A percentile compares a stretch with the other conserved stretches of the same genome.
Evolutionary conservation across 1,140 invertebrate genomes (phyloP).

Genomic region (Euura saliciscinereae): DNA sequence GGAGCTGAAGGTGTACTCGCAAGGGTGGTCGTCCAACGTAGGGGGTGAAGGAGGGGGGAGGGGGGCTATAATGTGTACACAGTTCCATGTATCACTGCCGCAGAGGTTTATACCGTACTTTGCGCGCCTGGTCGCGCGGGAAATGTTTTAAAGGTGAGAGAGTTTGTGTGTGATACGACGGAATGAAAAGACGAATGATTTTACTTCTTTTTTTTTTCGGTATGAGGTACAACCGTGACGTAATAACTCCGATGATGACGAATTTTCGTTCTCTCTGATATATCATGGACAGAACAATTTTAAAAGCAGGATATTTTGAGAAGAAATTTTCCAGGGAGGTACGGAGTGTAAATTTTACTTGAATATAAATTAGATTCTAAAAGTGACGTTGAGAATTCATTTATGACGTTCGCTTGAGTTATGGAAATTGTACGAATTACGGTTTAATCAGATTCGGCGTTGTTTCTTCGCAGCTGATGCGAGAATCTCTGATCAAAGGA

Average conservation of each 20-base stretch:
- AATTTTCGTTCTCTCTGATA: too few relatives aligned
- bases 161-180: neutral
- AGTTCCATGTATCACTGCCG: constrained; percentile 12
- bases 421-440: neutral
- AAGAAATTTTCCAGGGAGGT: too few relatives aligned
- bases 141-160: constrained; percentile 19
- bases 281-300: too few relatives aligned
- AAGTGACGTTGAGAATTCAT: neutral
- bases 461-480: too few relatives aligned
- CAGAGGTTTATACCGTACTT: constrained; percentile 11
- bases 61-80: constrained; percentile 2
- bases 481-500: too few relatives aligned
- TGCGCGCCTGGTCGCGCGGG: constrained; percentile 11
- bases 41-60: neutral
- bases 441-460: neutral
- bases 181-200: too few relatives aligned
- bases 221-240: too few relatives aligned
- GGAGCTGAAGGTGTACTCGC: neutral
- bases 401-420: neutral
- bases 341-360: too few relatives aligned
- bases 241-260: too few relatives aligned
- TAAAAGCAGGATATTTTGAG: too few relatives aligned
- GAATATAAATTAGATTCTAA: neutral
- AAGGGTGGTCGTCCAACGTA: neutral
- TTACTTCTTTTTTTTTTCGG: too few relatives aligned